Evolutionary conservation across 2,888 invertebrate species (phyloP), one percentile per base, ranked within the genome.

Genomic region (Agonum fuliginosum): DNA sequence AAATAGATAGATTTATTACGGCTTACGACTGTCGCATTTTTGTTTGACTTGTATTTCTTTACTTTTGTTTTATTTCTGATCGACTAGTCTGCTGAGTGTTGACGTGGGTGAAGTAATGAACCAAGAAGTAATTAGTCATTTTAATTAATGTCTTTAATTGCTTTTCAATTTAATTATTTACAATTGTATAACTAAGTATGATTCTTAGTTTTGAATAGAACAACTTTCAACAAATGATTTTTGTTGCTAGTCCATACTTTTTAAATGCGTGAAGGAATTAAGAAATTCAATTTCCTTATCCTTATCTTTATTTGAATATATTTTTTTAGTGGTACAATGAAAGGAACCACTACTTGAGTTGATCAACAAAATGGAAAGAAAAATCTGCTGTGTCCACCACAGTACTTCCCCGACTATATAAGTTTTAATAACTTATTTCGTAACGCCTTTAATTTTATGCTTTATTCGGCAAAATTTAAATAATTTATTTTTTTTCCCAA

Each of bases 51-150:
- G 41, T 6, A n/a, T 4, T 46, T 17, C 17, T 46, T 46, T 46
- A 14, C 1, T 46, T 46, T 46, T 46, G 17, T 46, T n/a, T n/a
- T n/a, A n/a, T n/a, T n/a, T n/a, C n/a, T n/a, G n/a, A n/a, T n/a
- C n/a, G 6, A 37, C 46, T 8, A 46, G 46, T 46, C 58, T 14
- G 17, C 17, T 5, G 58, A 34, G 58, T 62, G 58, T 62, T 62
- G 58, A 62, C 58, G 58, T 62, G 58, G 58, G 58, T 62, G 58
- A 62, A 62, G 30, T 62, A 62, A 62, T 62, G 58, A 62, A 62
- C 27, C 6, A 27, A 62, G 58, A 62, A 62, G 58, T 62, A 62
- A 62, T 62, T 62, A 62, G 58, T 62, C 27, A 27, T 12, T 17
- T 27, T 34, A 62, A 62, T 62, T 62, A 62, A 62, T 58, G 24